phyloP scores from a whole-genome alignment of 2,113 vertebrate species.

The Piprites chloris region DNA sequence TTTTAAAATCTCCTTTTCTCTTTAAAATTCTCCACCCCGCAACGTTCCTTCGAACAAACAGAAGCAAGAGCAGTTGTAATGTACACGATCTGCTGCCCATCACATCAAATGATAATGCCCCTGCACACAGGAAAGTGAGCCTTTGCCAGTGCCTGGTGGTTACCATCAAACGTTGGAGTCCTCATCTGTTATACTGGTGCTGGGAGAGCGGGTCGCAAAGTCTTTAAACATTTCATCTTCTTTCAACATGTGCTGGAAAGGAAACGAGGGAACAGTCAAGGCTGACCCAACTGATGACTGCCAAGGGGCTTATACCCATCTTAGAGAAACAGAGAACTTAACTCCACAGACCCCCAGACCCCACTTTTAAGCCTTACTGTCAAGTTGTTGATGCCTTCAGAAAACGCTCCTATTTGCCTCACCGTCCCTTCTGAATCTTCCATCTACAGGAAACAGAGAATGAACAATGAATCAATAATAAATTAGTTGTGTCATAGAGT shows the following conservation, averaged over 20 bases:
- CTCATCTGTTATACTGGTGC: conserved; percentile 88
- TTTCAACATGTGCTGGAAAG: conserved; percentile 92
- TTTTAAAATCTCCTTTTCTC: neutral
- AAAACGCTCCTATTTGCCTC: conserved; percentile 95
- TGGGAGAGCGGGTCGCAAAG: conserved; percentile 81
- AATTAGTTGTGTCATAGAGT: neutral
- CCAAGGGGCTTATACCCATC: neutral
- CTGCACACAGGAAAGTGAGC: neutral
- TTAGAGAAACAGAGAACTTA: neutral
- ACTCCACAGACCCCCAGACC: neutral
- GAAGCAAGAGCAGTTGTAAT: conserved; percentile 9
- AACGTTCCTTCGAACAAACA: conserved; percentile 18
- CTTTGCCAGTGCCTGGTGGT: neutral
- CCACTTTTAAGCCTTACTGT: conserved; percentile 78
- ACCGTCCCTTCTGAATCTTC: conserved; percentile 98
- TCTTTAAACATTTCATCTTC: conserved; percentile 96
- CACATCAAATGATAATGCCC: neutral
- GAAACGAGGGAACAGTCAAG: neutral
- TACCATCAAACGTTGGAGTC: conserved; percentile 86
- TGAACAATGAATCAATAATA: neutral
- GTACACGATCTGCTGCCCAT: neutral
- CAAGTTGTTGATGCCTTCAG: conserved; percentile 97
- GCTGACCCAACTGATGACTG: neutral
- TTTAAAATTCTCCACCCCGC: neutral
- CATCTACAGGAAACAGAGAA: conserved; percentile 79